These are phyloP conservation scores for Tetraneura akinire DNA, from an alignment of 1,140 invertebrate species.

Conservation along the genomic window DNA sequence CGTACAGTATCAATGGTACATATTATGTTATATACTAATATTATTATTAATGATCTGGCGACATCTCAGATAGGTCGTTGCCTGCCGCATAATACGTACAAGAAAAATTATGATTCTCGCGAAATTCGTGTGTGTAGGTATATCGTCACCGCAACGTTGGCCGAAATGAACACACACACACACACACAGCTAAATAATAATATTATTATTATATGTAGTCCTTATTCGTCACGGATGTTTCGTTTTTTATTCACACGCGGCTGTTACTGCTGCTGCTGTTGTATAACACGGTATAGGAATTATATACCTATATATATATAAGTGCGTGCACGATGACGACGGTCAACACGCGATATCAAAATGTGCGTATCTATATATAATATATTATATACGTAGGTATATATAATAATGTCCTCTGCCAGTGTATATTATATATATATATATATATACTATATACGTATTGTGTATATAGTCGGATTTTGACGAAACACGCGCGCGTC, in stretches of 20 bases:
- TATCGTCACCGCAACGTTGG: background rate
- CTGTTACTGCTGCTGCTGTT: background rate
- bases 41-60: too few relatives aligned
- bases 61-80: conserved; percentile 26
- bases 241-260: conserved; percentile 29
- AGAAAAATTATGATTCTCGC: background rate
- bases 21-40: too few relatives aligned
- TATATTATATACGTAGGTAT: background rate
- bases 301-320: background rate
- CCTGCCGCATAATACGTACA: background rate
- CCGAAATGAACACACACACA: background rate
- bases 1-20: too few relatives aligned
- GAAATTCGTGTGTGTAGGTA: background rate
- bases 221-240: conserved; percentile 16
- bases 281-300: too few relatives aligned
- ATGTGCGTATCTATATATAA: background rate
- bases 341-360: background rate
- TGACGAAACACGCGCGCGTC: background rate
- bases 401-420: too few relatives aligned
- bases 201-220: too few relatives aligned
- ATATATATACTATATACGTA: background rate
- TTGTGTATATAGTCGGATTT: background rate
- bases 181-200: background rate
- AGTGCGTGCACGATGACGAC: background rate
- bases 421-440: too few relatives aligned